Evolutionary conservation across 2,113 vertebrate species (phyloP).

Genomic region (Sturnus vulgaris): DNA sequence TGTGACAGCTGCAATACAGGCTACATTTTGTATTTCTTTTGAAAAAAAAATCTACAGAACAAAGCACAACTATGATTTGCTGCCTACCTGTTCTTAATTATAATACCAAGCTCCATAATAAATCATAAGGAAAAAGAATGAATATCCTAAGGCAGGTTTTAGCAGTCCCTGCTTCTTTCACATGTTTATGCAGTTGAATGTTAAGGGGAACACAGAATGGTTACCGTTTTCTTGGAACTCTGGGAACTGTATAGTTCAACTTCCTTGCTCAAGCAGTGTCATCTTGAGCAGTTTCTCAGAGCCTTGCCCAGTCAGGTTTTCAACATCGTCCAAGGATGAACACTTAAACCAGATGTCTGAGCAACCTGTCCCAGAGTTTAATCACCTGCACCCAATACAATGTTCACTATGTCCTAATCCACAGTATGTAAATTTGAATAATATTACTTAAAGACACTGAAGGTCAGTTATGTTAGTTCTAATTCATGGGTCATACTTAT

Average conservation of each 20-base stretch:
- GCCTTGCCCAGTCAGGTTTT: background rate
- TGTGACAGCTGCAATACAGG: background rate
- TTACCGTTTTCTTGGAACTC: background rate
- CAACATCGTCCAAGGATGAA: background rate
- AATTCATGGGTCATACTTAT: background rate
- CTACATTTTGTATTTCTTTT: background rate
- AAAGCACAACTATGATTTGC: background rate
- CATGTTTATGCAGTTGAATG: background rate
- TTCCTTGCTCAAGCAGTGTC: background rate
- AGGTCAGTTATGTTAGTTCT: background rate
- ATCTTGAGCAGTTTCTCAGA: background rate
- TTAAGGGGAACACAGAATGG: background rate
- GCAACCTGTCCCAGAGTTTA: background rate
- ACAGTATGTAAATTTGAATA: background rate
- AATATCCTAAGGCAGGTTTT: background rate
- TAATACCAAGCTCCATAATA: background rate
- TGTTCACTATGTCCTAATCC: fast-evolving
- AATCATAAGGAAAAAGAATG: background rate
- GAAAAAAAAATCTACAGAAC: background rate
- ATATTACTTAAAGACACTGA: background rate
- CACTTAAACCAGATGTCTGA: background rate
- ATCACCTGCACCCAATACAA: background rate
- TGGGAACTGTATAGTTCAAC: background rate
- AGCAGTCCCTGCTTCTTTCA: background rate
- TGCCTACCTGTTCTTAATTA: background rate